phyloP scores from a whole-genome alignment of 2,113 vertebrate genomes.

The Diglossa brunneiventris region DNA sequence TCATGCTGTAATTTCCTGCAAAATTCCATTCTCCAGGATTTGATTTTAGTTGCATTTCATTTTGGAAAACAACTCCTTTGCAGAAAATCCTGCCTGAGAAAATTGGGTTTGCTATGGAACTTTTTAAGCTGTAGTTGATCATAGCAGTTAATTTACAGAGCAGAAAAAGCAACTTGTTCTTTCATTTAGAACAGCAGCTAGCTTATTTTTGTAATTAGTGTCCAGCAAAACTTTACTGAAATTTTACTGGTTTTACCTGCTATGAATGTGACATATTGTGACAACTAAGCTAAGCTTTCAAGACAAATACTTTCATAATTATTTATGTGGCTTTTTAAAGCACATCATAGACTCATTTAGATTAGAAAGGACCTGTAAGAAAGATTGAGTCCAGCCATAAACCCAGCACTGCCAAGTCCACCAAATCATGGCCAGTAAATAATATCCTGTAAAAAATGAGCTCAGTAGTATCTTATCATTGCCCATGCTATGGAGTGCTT shows the following conservation, averaged over 20 bases:
- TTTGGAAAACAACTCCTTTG: neutral
- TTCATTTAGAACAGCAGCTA: neutral
- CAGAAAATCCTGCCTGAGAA: neutral
- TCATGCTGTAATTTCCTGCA: neutral
- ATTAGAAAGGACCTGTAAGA: neutral
- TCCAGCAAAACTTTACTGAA: neutral
- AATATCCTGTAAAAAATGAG: neutral
- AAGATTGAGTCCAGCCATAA: neutral
- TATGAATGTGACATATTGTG: neutral
- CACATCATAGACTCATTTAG: neutral
- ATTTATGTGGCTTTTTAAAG: neutral
- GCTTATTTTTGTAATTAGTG: neutral
- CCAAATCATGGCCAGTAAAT: neutral
- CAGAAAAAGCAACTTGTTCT: neutral
- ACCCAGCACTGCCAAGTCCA: neutral
- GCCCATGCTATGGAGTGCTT: neutral
- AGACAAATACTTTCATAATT: neutral
- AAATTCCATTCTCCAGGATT: neutral
- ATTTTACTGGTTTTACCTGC: neutral
- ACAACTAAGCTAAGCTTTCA: neutral
- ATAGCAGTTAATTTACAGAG: neutral
- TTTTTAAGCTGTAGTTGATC: neutral
- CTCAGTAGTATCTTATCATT: neutral
- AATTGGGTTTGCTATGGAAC: neutral
- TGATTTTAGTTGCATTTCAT: neutral